Conservation (phyloP, 1,140 invertebrate species). For the Lycorma delicatula region DNA sequence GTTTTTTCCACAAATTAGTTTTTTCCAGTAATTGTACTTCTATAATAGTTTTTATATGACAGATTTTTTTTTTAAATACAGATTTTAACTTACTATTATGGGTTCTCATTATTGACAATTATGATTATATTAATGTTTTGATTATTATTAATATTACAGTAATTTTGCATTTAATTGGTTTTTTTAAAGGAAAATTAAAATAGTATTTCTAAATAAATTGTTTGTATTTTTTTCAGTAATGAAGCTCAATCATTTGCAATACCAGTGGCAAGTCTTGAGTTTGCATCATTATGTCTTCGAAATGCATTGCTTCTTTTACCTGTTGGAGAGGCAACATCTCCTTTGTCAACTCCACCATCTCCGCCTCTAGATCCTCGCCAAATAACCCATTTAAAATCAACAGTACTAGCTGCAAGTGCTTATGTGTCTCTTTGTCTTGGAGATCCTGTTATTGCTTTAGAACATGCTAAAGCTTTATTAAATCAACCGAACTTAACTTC, state of each 20-base stretch:
- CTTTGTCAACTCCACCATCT: constrained; percentile 1
- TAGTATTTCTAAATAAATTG: constrained; percentile 21
- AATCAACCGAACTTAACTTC: constrained; percentile 53
- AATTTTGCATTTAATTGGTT: too few relatives aligned
- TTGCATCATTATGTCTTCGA: constrained; percentile 75
- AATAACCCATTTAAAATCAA: constrained; percentile 34
- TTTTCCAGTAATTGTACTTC: too few relatives aligned
- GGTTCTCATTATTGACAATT: too few relatives aligned
- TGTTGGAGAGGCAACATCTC: constrained; percentile 2
- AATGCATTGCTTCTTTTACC: constrained; percentile 56
- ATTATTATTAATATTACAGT: too few relatives aligned
- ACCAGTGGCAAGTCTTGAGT: constrained; percentile 80
- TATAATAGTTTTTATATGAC: too few relatives aligned
- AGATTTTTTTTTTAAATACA: too few relatives aligned
- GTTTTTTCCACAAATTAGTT: too few relatives aligned
- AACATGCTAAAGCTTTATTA: constrained; percentile 62
- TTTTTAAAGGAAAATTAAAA: too few relatives aligned
- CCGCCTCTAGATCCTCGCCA: constrained; percentile 16
- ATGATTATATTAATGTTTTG: too few relatives aligned
- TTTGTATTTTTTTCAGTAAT: constrained; percentile 30
- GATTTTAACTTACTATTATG: too few relatives aligned
- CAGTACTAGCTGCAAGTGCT: constrained; percentile 66
- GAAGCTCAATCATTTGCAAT: constrained; percentile 68
- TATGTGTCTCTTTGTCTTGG: constrained; percentile 79
- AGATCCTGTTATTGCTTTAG: constrained; percentile 71